Percentiles rank a stretch among this genome's conserved stretches.
Conservation (phyloP, 2,797 vertebrate species). For the Microchirus variegatus region DNA sequence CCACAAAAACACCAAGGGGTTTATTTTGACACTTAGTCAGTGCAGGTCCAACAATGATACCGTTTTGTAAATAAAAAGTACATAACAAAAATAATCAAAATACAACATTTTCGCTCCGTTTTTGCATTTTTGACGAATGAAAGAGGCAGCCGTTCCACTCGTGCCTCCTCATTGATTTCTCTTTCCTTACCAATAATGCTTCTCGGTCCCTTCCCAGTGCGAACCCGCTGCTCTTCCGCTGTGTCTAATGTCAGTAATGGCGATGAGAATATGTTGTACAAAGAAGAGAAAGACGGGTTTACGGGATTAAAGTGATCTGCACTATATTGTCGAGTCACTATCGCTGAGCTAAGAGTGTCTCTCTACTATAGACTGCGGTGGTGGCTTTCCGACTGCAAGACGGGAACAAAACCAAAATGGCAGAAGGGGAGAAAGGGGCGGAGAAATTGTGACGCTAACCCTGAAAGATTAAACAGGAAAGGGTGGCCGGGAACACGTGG, state of each 20-base stretch:
- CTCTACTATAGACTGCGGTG: constrained; percentile 72
- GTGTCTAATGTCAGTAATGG: constrained; percentile 62
- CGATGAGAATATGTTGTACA: constrained; percentile 30
- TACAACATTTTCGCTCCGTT: constrained; percentile 1
- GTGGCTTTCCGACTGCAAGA: constrained; percentile 80
- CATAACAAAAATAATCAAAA: neutral
- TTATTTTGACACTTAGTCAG: constrained; percentile 33
- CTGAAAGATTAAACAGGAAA: constrained; percentile 68
- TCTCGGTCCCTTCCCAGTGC: constrained; percentile 85
- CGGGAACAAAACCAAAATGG: constrained; percentile 92
- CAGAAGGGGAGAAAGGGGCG: constrained; percentile 81
- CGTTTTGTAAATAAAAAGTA: neutral
- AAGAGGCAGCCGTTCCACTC: constrained; percentile 60
- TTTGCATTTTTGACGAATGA: constrained; percentile 18
- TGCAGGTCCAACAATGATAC: neutral
- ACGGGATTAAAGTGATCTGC: constrained; percentile 50
- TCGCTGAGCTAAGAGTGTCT: constrained; percentile 66
- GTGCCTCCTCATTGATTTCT: constrained; percentile 77
- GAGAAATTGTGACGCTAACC: constrained; percentile 67
- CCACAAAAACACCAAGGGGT: constrained; percentile 10
- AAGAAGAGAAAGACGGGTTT: constrained; percentile 43
- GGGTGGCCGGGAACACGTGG: constrained; percentile 48
- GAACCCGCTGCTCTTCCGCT: constrained; percentile 82
- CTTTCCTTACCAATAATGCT: constrained; percentile 87
- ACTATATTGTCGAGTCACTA: constrained; percentile 87